Evolutionary conservation across 2,797 vertebrate genomes (phyloP).

Genomic region (Spheniscus humboldti): DNA sequence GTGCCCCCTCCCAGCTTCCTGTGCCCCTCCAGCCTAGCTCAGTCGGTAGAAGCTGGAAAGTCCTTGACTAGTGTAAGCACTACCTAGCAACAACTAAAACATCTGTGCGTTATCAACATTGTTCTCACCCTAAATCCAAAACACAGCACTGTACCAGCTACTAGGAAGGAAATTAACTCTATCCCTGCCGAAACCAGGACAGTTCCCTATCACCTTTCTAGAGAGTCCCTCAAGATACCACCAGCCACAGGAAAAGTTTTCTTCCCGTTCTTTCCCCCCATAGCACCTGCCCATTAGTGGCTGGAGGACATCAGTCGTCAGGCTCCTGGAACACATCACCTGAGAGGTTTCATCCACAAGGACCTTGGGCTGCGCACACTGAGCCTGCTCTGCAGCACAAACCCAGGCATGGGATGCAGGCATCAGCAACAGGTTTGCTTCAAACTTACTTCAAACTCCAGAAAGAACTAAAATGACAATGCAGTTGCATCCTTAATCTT

Average conservation of each 20-base stretch:
- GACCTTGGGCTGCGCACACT: background rate
- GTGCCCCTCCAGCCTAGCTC: too few species aligned
- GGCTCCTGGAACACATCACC: background rate
- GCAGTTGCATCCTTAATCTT: background rate
- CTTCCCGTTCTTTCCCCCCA: background rate
- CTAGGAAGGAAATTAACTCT: too few species aligned
- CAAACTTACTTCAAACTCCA: accelerated
- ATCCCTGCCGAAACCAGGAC: too few species aligned
- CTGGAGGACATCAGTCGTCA: too few species aligned
- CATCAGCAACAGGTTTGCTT: background rate
- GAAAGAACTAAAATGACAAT: background rate
- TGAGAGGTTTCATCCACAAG: background rate
- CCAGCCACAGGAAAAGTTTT: background rate
- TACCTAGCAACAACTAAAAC: too few species aligned
- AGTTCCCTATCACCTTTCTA: background rate
- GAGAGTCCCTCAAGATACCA: background rate
- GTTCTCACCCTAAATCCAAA: too few species aligned
- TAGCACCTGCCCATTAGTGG: background rate
- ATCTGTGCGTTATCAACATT: too few species aligned
- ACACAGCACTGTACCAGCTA: too few species aligned
- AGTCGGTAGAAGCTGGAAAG: too few species aligned
- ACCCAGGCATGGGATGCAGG: background rate
- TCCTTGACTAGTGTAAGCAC: too few species aligned
- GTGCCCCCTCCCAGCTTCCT: too few species aligned
- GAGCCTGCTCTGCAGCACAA: background rate